These are phyloP conservation scores for Aegithalos caudatus DNA, from an alignment of 2,113 vertebrate genomes.

Conservation along the genomic window DNA sequence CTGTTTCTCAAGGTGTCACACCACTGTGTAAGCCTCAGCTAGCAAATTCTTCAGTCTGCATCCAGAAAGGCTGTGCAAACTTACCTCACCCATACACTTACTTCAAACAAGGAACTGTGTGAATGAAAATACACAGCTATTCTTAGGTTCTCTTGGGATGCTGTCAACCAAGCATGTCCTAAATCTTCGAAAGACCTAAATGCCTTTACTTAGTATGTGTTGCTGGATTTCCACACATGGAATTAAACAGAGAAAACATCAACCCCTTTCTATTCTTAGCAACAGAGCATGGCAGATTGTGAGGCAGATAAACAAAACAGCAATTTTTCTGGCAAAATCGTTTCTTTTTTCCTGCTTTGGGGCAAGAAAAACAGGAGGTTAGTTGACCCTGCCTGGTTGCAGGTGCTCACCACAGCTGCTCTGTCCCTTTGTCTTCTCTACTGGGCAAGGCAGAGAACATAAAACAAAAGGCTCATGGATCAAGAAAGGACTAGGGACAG, in stretches of 20 bases:
- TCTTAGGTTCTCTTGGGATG: background rate
- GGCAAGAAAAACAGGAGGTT: background rate
- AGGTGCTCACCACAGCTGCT: background rate
- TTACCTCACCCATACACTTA: background rate
- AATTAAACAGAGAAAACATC: background rate
- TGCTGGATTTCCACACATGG: background rate
- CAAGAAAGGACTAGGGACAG: background rate
- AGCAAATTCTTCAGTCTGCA: background rate
- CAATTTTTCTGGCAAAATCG: background rate
- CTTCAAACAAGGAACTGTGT: background rate
- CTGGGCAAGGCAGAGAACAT: background rate
- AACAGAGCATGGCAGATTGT: background rate
- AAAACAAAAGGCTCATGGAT: accelerated
- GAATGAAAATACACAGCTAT: background rate
- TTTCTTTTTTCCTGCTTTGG: background rate
- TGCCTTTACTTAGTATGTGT: background rate
- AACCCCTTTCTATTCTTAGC: background rate
- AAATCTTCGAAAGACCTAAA: background rate
- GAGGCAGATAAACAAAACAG: background rate
- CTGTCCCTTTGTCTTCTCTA: background rate
- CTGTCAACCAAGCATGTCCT: background rate
- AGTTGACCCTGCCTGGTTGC: background rate
- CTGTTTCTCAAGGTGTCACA: background rate
- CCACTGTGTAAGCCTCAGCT: background rate
- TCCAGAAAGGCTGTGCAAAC: background rate